Base-by-base conservation (phyloP, 2,888 invertebrate genomes). In the Drosophila tanythrix region DNA sequence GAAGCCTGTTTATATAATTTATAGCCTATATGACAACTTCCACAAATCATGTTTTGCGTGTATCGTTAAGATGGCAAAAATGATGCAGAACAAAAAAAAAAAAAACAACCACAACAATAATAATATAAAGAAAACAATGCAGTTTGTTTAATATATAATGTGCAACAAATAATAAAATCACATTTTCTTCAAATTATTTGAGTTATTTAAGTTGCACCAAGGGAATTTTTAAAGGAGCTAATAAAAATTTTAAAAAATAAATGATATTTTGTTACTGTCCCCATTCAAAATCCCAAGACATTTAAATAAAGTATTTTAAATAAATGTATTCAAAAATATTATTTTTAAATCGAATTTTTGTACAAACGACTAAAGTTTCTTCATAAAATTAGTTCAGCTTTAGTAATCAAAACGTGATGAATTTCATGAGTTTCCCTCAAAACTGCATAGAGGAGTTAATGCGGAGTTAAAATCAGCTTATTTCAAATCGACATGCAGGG, bases 61-160 rank as follows among this genome's bases (percentile, higher is more conserved):
- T 21, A 21, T 21, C 21, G 66, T 76, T 76, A 72, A 38, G 55
- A 61, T 63, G 40, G 40, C 52, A 51, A 72, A 50, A 56, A 38
- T 25, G 27, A 52, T 18, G n/a, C 31, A 59, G 56, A 68, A 50
- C 58, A 69, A 67, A 62, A 29, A 69, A 48, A 0, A 33, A 33
- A 11, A 33, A 31, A 33, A 33, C 0, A 33, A 21, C 21, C 29
- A 33, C 58, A 61, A 63, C 56, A 65, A 62, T 69, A 81, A 75
- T 66, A 69, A 78, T 25, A 46, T 46, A 46, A 46, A 25, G 2
- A 79, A 78, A 72, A 59, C 59, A 38, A 27, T 38, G 4, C 11
- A 29, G 29, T 36, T 56, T 56, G 56, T 13, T 56, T 79, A 75
- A 56, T 59, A 77, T 75, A 81, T 81, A 79, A 79, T 71, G 68